Conservation (phyloP, 2,888 invertebrate species). For the Branchinecta sandiegonensis region DNA sequence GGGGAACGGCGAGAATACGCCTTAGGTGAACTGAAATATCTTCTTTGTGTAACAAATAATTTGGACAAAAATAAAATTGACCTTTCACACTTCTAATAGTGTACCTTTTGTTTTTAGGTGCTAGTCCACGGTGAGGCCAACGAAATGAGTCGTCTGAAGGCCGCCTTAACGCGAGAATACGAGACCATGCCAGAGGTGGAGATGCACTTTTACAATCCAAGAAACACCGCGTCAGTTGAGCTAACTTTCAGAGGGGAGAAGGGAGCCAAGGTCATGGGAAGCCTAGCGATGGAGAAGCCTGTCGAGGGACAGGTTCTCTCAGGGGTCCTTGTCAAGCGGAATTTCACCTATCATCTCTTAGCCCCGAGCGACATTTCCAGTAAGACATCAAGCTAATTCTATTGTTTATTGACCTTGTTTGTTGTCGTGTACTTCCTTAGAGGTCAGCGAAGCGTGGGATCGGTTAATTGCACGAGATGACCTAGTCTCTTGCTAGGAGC, state of each 20-base stretch:
- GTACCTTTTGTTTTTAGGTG: slow-evolving; percentile 41
- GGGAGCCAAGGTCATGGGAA: slow-evolving; percentile 92
- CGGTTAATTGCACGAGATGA: too few relatives aligned
- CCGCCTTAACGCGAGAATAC: slow-evolving; percentile 83
- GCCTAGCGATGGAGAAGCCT: slow-evolving; percentile 67
- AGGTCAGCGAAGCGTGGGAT: too few relatives aligned
- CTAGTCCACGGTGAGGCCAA: slow-evolving; percentile 97
- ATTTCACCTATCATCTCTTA: slow-evolving; percentile 93
- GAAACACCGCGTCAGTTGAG: slow-evolving; percentile 84
- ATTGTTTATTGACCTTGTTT: too few relatives aligned
- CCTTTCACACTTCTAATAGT: too few relatives aligned
- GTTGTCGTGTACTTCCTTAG: too few relatives aligned
- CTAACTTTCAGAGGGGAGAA: slow-evolving; percentile 94
- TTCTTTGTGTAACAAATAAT: neutral
- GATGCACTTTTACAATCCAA: slow-evolving; percentile 86
- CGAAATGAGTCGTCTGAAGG: slow-evolving; percentile 92
- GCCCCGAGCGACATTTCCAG: slow-evolving; percentile 79
- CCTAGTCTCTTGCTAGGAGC: too few relatives aligned
- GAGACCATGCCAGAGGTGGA: slow-evolving; percentile 64
- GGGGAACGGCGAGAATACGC: too few relatives aligned
- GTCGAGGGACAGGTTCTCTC: slow-evolving; percentile 62
- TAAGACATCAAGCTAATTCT: slow-evolving; percentile 34
- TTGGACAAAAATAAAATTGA: too few relatives aligned
- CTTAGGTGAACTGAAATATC: slow-evolving; percentile 17
- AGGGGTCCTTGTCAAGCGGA: slow-evolving; percentile 87